These are phyloP conservation scores for Lepidostoma basale DNA, from an alignment of 1,140 invertebrate genomes.

Conservation along the genomic window DNA sequence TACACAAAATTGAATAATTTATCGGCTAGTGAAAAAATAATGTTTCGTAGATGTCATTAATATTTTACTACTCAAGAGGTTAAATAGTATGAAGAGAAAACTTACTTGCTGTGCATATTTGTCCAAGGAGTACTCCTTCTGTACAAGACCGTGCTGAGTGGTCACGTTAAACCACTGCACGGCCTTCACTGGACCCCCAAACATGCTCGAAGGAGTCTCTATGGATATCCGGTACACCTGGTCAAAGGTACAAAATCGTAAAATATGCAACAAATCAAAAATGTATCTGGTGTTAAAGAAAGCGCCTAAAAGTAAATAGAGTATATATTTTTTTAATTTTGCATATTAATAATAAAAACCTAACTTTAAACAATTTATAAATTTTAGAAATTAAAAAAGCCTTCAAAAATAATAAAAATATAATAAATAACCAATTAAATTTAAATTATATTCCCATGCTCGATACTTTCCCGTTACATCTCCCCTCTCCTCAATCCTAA, in stretches of 20 bases:
- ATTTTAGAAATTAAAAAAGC: too few relatives aligned
- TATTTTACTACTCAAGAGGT: too few relatives aligned
- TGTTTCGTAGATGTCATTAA: too few relatives aligned
- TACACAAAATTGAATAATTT: too few relatives aligned
- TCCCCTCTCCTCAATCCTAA: too few relatives aligned
- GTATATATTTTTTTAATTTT: not conserved
- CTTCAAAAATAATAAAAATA: too few relatives aligned
- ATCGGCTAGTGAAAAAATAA: too few relatives aligned
- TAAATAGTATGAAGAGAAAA: not conserved
- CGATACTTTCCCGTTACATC: too few relatives aligned
- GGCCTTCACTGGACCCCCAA: constrained; percentile 53
- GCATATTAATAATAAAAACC: not conserved
- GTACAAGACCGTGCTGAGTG: constrained; percentile 59
- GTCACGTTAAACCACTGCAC: constrained; percentile 65
- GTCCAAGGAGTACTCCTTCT: constrained; percentile 58
- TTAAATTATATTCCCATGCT: too few relatives aligned
- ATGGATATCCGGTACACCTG: constrained; percentile 65
- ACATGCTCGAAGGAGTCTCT: constrained; percentile 60
- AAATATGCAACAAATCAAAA: too few relatives aligned
- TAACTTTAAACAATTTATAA: not conserved
- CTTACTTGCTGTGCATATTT: constrained; percentile 40
- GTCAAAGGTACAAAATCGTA: constrained; percentile 30
- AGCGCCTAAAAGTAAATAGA: not conserved
- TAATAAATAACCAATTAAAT: too few relatives aligned
- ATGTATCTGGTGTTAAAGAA: too few relatives aligned